phyloP scores from a whole-genome alignment of 2,888 invertebrate species.

The Cenopis cana region DNA sequence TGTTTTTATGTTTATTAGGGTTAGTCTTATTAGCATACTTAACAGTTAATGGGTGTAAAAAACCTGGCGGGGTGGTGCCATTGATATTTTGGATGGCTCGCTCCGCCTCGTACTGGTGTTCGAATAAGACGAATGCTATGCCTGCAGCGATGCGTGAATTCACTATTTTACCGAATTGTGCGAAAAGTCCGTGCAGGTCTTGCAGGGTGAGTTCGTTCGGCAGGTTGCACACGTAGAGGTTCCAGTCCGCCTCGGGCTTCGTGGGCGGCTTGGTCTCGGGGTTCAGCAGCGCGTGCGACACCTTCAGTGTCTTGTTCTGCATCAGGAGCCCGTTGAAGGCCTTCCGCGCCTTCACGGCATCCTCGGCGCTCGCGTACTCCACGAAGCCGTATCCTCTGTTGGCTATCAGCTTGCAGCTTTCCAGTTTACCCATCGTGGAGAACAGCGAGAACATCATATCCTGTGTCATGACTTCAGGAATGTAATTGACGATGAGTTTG shows the following conservation, averaged over 20 bases:
- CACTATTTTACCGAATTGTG: conserved; percentile 84
- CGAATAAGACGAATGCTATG: conserved; percentile 83
- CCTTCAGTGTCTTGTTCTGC: conserved; percentile 84
- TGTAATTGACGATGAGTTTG: conserved; percentile 85
- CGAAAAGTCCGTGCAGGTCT: conserved; percentile 83
- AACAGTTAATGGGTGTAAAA: conserved; percentile 83
- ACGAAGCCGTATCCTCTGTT: conserved; percentile 85
- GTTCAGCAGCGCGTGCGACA: conserved; percentile 81
- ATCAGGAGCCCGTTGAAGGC: conserved; percentile 83
- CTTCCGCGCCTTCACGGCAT: conserved; percentile 82
- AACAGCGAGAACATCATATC: conserved; percentile 85
- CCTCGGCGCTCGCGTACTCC: conserved; percentile 81
- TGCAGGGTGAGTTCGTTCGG: conserved; percentile 85
- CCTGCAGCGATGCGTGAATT: conserved; percentile 84
- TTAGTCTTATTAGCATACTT: conserved; percentile 86
- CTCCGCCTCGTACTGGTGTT: conserved; percentile 82
- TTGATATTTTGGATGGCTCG: conserved; percentile 81
- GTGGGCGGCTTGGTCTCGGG: conserved; percentile 81
- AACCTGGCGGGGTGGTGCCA: conserved; percentile 80
- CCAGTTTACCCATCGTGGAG: conserved; percentile 84
- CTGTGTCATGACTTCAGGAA: conserved; percentile 85
- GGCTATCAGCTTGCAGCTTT: conserved; percentile 85
- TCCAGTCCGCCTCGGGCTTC: conserved; percentile 85
- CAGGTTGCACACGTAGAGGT: conserved; percentile 84
- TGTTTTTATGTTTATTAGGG: conserved; percentile 81